These are phyloP conservation scores for Chiloscyllium plagiosum DNA, from an alignment of 2,113 vertebrate genomes.

Conservation along the genomic window DNA sequence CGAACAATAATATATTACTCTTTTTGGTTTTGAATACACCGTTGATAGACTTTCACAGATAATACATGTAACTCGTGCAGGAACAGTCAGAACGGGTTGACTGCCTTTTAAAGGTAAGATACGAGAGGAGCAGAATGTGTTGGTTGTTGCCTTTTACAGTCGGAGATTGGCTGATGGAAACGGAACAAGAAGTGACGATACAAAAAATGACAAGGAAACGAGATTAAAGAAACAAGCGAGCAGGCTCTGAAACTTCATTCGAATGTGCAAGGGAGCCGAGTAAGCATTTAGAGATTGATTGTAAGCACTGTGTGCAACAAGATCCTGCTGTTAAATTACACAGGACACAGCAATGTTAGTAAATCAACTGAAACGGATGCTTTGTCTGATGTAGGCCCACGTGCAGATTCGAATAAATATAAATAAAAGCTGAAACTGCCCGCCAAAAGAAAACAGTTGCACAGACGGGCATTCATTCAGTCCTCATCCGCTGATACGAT, in stretches of 20 bases:
- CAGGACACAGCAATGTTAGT: constrained; percentile 42
- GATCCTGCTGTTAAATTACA: constrained; percentile 42
- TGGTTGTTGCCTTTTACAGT: neutral
- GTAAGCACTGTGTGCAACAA: neutral
- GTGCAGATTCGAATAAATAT: constrained; percentile 47
- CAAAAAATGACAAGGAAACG: neutral
- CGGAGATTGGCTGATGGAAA: constrained; percentile 18
- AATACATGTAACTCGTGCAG: neutral
- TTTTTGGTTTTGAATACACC: neutral
- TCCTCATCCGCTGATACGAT: constrained; percentile 46
- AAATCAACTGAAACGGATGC: neutral
- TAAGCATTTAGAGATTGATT: neutral
- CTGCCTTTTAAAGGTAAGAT: constrained; percentile 1
- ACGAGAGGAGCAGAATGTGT: neutral
- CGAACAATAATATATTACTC: neutral
- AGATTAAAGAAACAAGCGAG: neutral
- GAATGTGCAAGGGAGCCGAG: neutral
- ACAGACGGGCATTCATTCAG: neutral
- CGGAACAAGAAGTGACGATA: constrained; percentile 39
- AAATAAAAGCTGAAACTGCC: constrained; percentile 44
- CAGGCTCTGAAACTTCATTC: neutral
- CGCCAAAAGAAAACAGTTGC: neutral
- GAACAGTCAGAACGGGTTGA: neutral
- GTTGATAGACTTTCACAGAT: neutral
- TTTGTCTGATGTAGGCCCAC: constrained; percentile 61